Conservation (phyloP, 2,113 vertebrate species). For the Gnathonemus longibarbis region DNA sequence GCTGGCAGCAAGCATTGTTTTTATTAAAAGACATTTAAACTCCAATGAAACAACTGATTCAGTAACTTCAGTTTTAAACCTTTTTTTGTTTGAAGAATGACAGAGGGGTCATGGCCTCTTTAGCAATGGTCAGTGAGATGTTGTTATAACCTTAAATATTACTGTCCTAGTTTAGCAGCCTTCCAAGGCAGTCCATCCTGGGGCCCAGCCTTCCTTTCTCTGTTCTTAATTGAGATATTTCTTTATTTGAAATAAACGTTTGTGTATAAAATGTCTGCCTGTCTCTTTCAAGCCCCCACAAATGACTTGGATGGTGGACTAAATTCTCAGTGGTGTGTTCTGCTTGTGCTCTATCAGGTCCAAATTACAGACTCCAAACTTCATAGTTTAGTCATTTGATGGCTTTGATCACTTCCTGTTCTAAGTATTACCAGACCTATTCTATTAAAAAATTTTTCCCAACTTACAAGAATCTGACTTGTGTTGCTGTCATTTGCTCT, state of each 20-base stretch:
- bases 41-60: conserved; percentile 36
- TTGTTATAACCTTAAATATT: conserved; percentile 40
- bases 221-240: conserved; percentile 79
- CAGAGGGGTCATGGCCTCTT: conserved; percentile 27
- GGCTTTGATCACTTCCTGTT: not conserved
- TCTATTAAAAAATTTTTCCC: not conserved
- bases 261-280: conserved; percentile 79
- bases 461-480: not conserved
- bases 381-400: not conserved
- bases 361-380: not conserved
- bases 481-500: not conserved
- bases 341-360: not conserved
- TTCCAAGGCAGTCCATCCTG: conserved; percentile 63
- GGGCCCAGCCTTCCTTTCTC: conserved; percentile 71
- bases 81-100: conserved; percentile 28
- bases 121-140: conserved; percentile 28
- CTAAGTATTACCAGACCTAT: not conserved
- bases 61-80: conserved; percentile 43
- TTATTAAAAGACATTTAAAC: conserved; percentile 27
- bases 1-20: conserved; percentile 30
- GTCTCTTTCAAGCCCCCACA: not conserved
- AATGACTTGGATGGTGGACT: not conserved
- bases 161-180: conserved; percentile 46
- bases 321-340: not conserved
- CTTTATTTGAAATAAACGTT: conserved; percentile 95